These are phyloP conservation scores for Fulmarus glacialis DNA, from an alignment of 2,113 vertebrate species.

Conservation along the genomic window DNA sequence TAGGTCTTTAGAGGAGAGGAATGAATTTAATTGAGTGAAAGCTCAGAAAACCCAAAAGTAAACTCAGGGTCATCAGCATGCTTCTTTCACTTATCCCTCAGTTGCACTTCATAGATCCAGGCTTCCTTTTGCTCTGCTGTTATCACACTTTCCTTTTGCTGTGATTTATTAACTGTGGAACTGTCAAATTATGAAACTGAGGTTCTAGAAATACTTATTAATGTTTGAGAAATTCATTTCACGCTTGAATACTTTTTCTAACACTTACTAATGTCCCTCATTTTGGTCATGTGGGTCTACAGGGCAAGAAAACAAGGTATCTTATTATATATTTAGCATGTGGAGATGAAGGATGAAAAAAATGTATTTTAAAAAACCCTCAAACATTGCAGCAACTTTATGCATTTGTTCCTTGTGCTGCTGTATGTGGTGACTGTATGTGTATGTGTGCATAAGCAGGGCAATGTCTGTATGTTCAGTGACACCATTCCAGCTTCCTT, in stretches of 20 bases:
- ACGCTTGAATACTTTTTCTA: slow-evolving; percentile 73
- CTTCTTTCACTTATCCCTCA: slow-evolving; percentile 57
- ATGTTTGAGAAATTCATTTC: slow-evolving; percentile 72
- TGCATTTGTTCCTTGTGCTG: slow-evolving; percentile 10
- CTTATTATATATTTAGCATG: slow-evolving; percentile 59
- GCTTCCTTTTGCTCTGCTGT: slow-evolving; percentile 53
- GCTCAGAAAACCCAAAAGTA: slow-evolving; percentile 47
- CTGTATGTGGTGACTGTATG: background rate
- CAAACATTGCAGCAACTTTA: background rate
- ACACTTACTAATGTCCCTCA: slow-evolving; percentile 71
- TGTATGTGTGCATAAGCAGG: background rate
- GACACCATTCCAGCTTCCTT: slow-evolving; percentile 51
- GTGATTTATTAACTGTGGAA: slow-evolving; percentile 76
- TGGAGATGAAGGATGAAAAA: slow-evolving; percentile 3
- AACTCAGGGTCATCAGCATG: slow-evolving; percentile 30
- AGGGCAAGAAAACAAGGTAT: slow-evolving; percentile 67
- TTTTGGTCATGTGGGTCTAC: slow-evolving; percentile 52
- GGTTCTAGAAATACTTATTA: slow-evolving; percentile 57
- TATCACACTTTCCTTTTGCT: slow-evolving; percentile 51
- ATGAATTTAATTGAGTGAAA: slow-evolving; percentile 57
- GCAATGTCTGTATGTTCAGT: slow-evolving; percentile 1
- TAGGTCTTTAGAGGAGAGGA: slow-evolving; percentile 48
- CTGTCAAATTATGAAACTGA: slow-evolving; percentile 60
- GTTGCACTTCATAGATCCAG: slow-evolving; percentile 56
- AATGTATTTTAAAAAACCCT: slow-evolving; percentile 1